phyloP scores from a whole-genome alignment of 1,140 invertebrate genomes.

The Rhopalosiphum maidis region DNA sequence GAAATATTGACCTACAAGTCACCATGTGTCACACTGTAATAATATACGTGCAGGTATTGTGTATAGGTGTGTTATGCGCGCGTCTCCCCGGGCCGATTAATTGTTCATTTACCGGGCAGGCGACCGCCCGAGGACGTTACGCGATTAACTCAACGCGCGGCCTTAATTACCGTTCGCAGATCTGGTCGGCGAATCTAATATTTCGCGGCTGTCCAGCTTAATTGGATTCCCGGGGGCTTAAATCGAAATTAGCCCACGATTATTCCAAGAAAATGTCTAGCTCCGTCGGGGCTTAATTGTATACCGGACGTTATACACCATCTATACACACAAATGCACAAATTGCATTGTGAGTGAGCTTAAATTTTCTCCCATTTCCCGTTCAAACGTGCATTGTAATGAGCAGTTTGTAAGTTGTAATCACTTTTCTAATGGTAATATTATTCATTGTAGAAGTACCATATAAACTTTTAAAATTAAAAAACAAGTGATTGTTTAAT shows the following conservation, averaged over 20 bases:
- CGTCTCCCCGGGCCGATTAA: background rate
- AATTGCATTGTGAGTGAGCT: background rate
- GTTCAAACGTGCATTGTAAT: background rate
- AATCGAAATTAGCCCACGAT: constrained; percentile 37
- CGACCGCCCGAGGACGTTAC: background rate
- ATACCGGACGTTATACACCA: background rate
- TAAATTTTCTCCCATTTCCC: too few relatives aligned
- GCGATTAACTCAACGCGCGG: background rate
- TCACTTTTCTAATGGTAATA: background rate
- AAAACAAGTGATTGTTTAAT: background rate
- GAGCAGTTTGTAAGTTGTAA: background rate
- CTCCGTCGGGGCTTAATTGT: background rate
- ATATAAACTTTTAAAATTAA: background rate
- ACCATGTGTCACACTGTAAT: background rate
- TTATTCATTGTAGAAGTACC: background rate
- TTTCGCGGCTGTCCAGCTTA: constrained; percentile 19
- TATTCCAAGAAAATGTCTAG: background rate
- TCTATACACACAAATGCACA: background rate
- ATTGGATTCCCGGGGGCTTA: background rate
- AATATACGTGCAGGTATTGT: background rate
- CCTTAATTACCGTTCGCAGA: constrained; percentile 29
- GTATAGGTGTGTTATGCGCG: background rate
- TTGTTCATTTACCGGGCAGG: background rate
- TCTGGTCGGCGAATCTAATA: background rate
- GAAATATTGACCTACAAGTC: background rate